A percentile compares a stretch with the other conserved stretches of the same genome.
Conservation (phyloP, 2,113 vertebrate genomes). For the Coregonus clupeaformis region DNA sequence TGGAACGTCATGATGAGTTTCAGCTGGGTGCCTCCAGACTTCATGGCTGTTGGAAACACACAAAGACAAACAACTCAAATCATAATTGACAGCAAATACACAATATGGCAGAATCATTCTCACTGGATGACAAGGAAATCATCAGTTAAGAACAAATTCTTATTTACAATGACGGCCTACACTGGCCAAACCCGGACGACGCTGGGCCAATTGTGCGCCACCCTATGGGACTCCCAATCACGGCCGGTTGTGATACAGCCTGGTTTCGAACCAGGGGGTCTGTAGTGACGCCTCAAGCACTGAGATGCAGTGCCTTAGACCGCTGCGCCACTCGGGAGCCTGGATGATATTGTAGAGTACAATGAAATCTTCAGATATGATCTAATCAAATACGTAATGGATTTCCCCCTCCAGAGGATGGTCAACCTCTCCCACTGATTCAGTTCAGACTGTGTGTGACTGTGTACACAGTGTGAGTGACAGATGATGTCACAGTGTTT, state of each 20-base stretch:
- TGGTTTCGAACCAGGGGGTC: no score
- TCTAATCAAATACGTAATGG: neutral
- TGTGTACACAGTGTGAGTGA: neutral
- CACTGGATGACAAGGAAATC: neutral
- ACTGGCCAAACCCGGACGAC: no score
- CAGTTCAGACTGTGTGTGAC: neutral
- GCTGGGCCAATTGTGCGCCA: no score
- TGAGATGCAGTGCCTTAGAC: no score
- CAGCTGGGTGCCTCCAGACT: constrained; percentile 97
- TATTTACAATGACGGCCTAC: no score
- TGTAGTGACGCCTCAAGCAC: no score
- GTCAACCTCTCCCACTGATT: neutral
- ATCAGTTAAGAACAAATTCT: no score
- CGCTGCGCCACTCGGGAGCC: no score
- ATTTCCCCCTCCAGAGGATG: neutral
- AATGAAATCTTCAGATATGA: neutral
- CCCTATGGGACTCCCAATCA: no score
- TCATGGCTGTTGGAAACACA: constrained; percentile 83
- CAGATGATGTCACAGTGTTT: constrained; percentile 53
- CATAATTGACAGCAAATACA: neutral
- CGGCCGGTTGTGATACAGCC: no score
- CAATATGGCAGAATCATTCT: neutral
- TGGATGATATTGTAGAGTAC: no score
- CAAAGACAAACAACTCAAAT: constrained; percentile 6
- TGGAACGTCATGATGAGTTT: constrained; percentile 99